These are phyloP conservation scores for Machimus atricapillus DNA, from an alignment of 2,888 invertebrate species.

Conservation along the genomic window DNA sequence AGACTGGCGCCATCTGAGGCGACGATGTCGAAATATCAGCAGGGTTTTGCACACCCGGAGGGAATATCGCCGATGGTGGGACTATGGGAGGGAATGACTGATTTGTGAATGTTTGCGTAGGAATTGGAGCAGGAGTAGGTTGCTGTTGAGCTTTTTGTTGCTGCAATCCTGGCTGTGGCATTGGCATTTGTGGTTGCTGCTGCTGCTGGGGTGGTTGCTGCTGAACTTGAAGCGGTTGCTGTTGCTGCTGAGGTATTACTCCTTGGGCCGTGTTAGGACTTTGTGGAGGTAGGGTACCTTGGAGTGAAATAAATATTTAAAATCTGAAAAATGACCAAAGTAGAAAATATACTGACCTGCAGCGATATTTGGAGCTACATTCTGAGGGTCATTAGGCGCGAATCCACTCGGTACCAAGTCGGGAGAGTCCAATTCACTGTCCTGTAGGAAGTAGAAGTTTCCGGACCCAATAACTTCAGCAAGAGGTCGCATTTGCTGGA, in stretches of 20 bases:
- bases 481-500: slow-evolving; percentile 69
- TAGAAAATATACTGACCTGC: slow-evolving; percentile 20
- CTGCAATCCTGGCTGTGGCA: slow-evolving; percentile 52
- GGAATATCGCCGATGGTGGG: slow-evolving; percentile 44
- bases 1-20: slow-evolving; percentile 29
- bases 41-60: slow-evolving; percentile 26
- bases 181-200: slow-evolving; percentile 48
- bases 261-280: slow-evolving; percentile 46
- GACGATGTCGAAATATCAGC: slow-evolving; percentile 26
- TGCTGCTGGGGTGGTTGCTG: slow-evolving; percentile 46
- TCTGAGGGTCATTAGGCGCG: slow-evolving; percentile 47
- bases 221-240: slow-evolving; percentile 45
- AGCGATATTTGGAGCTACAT: slow-evolving; percentile 32
- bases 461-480: slow-evolving; percentile 79
- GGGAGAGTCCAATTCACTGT: slow-evolving; percentile 86
- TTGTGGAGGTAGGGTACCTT: slow-evolving; percentile 44
- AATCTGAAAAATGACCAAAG: background rate
- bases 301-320: background rate
- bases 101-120: slow-evolving; percentile 86
- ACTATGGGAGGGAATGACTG: slow-evolving; percentile 71
- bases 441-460: slow-evolving; percentile 85
- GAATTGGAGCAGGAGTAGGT: slow-evolving; percentile 66
- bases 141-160: slow-evolving; percentile 59
- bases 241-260: slow-evolving; percentile 36
- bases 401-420: slow-evolving; percentile 61